These are phyloP conservation scores for Drosophila pseudoananassae DNA, from an alignment of 1,140 invertebrate genomes.

Conservation along the genomic window DNA sequence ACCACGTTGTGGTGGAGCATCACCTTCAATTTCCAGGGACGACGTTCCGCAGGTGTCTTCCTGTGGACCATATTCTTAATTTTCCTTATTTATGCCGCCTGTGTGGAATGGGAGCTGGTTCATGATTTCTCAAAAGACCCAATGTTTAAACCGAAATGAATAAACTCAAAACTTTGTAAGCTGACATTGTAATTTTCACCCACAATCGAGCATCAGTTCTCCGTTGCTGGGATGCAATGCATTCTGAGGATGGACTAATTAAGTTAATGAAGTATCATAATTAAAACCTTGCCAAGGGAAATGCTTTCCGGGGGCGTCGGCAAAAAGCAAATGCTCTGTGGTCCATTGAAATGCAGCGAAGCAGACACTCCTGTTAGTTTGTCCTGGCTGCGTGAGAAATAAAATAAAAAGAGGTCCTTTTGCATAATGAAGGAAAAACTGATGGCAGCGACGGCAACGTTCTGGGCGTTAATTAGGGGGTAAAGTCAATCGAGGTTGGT, in stretches of 20 bases:
- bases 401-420: slow-evolving; percentile 25
- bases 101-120: slow-evolving; percentile 33
- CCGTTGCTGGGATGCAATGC: neutral
- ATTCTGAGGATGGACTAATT: slow-evolving; percentile 46
- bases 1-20: slow-evolving; percentile 30
- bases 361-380: slow-evolving; percentile 22
- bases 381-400: slow-evolving; percentile 19
- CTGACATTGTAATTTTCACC: slow-evolving; percentile 9
- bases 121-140: slow-evolving; percentile 32
- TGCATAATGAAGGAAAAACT: slow-evolving; percentile 51
- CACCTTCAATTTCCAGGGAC: slow-evolving; percentile 41
- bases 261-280: slow-evolving; percentile 70
- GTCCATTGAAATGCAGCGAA: slow-evolving; percentile 51
- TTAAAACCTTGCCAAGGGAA: slow-evolving; percentile 51
- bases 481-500: slow-evolving; percentile 46
- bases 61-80: slow-evolving; percentile 30
- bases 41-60: slow-evolving; percentile 47
- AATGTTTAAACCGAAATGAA: neutral
- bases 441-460: slow-evolving; percentile 35
- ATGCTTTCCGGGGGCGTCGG: slow-evolving; percentile 21
- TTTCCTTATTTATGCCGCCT: slow-evolving; percentile 24
- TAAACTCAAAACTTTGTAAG: slow-evolving; percentile 1
- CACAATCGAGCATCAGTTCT: neutral
- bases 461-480: slow-evolving; percentile 61
- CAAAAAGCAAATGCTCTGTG: slow-evolving; percentile 11